These are phyloP conservation scores for Alviniconcha marisindica DNA, from an alignment of 1,140 invertebrate genomes.

Conservation along the genomic window DNA sequence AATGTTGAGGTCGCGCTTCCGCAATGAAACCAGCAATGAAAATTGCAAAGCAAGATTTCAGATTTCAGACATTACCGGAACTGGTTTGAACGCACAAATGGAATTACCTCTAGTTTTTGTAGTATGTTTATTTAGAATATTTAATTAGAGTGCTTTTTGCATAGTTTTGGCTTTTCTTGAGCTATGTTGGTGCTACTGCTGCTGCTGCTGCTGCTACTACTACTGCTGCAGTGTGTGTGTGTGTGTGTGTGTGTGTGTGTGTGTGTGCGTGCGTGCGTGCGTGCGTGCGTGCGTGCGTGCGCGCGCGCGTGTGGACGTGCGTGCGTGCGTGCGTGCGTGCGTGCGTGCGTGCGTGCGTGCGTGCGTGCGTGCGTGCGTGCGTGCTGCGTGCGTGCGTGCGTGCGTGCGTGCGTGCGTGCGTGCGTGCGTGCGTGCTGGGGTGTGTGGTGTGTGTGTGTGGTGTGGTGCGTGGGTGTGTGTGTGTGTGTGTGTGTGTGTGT, in stretches of 20 bases:
- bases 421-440: neutral
- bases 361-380: slow-evolving; percentile 16
- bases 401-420: neutral
- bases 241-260: neutral
- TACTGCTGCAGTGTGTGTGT: neutral
- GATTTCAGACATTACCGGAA: no score
- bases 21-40: no score
- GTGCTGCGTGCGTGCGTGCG: slow-evolving; percentile 1
- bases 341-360: neutral
- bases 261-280: neutral
- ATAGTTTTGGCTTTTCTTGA: no score
- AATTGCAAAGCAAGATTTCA: no score
- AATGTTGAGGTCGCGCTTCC: no score
- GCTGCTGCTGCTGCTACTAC: no score
- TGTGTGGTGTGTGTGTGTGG: neutral
- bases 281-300: neutral
- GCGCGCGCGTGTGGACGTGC: neutral
- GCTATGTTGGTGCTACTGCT: no score
- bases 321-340: neutral
- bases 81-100: no score
- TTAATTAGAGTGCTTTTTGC: no score
- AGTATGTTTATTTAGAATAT: no score
- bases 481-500: neutral
- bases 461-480: slow-evolving; percentile 14
- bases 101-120: no score